Percentiles rank a stretch among this genome's conserved stretches.
Conservation (phyloP, 35 echinoderm and acorn worm genomes). For the Lytechinus variegatus region DNA sequence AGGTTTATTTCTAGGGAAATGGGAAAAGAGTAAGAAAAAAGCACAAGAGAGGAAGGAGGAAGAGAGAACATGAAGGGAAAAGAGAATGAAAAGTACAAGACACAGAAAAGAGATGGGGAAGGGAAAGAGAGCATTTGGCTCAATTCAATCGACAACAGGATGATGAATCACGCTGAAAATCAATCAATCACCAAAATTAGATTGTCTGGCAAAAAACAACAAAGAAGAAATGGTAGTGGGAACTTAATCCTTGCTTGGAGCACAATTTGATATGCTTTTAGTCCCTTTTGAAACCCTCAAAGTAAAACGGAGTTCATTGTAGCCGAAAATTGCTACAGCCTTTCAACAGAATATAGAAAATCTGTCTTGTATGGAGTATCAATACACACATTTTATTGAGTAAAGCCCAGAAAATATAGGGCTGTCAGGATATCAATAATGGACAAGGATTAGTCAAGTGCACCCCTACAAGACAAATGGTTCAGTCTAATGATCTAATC, state of each 20-base stretch:
- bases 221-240: constrained; percentile 10
- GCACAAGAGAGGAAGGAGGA: neutral
- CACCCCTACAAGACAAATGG: constrained; percentile 28
- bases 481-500: constrained; percentile 53
- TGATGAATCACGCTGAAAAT: constrained; percentile 52
- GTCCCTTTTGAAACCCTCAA: neutral
- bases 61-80: neutral
- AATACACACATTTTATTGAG: constrained; percentile 29
- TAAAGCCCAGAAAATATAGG: neutral
- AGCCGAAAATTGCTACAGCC: neutral
- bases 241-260: constrained; percentile 52
- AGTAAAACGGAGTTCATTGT: neutral
- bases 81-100: too few relatives aligned
- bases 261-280: constrained; percentile 4
- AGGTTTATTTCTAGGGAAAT: neutral
- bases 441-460: neutral
- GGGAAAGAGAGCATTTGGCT: constrained; percentile 6
- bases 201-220: constrained; percentile 42
- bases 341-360: neutral
- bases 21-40: neutral
- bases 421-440: neutral
- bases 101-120: too few relatives aligned
- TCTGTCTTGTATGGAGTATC: neutral
- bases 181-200: constrained; percentile 57
- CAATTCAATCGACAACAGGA: constrained; percentile 50